Evolutionary conservation across 2,113 vertebrate species (phyloP), one percentile per base, ranked within the genome.

Genomic region (Engystomops pustulosus): DNA sequence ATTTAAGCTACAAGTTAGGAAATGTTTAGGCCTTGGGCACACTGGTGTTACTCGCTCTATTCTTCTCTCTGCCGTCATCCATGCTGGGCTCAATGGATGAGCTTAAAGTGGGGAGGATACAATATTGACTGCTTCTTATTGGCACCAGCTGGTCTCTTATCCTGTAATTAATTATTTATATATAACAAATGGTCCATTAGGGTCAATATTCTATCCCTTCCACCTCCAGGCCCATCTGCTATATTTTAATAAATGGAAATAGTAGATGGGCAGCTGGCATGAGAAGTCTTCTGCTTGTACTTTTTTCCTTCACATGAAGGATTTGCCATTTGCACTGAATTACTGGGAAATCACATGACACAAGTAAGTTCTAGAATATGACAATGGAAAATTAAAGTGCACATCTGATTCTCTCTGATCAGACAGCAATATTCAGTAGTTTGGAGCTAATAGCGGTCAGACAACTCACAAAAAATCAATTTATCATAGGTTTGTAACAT

Each of bases 241-340:
- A 30, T 6, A 2, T 67, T 18, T 27, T 60, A 27, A 4, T 34
- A 14, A 30, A 7, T 67, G 32, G 17, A 17, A 6, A 36, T 10
- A 10, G 30, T 23, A 65, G 60, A 32, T 32, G 60, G 32, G 62
- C 32, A 36, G 10, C 17, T 34, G 32, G 15, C 15, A 32, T 67
- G 62, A 34, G 8, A n/a, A n/a, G n/a, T n/a, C n/a, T 36, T 17
- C 17, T 20, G 27, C 32, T 82, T 51, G 10, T 58, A 72, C 45
- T 34, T 32, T 58, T 30, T 58, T 53, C 62, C 79, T 70, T 55
- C 47, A 18, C 30, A 36, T 27, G 51, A 60, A 38, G 32, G 30
- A 23, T 74, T 82, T 74, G 49, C 34, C 69, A 72, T 60, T 70
- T 82, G 68, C 68, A 72, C 51, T 82, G 69, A 55, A 53, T 4